Evolutionary conservation across 2,888 invertebrate species (phyloP).

Genomic region (Taphrorychus bicolor): DNA sequence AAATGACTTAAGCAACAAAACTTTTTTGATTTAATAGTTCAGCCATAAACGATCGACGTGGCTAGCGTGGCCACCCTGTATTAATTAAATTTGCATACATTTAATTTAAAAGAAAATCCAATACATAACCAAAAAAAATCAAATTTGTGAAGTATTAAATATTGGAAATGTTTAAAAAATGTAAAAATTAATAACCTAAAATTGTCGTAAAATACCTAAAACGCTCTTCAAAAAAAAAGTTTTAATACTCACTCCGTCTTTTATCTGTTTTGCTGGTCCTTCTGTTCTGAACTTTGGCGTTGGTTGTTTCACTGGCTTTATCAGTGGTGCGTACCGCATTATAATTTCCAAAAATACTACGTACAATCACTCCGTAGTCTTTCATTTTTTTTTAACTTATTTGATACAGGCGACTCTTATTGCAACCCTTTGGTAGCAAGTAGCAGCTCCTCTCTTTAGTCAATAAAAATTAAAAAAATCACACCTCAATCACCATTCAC

Average conservation of each 20-base stretch:
- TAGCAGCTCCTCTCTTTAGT: neutral
- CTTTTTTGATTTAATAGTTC: too few species aligned
- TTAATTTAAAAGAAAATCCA: too few species aligned
- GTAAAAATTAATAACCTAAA: too few species aligned
- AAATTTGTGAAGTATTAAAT: too few species aligned
- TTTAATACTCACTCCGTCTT: slow-evolving; percentile 26
- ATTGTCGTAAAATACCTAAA: too few species aligned
- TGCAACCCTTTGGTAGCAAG: neutral
- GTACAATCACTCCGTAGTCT: slow-evolving; percentile 51
- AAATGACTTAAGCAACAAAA: too few species aligned
- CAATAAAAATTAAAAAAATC: neutral
- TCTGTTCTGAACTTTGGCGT: neutral
- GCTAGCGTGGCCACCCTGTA: too few species aligned
- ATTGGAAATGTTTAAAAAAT: too few species aligned
- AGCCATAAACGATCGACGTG: too few species aligned
- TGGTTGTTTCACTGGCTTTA: neutral
- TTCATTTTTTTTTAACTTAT: slow-evolving; percentile 49
- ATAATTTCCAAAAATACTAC: slow-evolving; percentile 50
- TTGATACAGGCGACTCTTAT: neutral
- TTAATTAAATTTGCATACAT: too few species aligned
- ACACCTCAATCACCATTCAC: neutral
- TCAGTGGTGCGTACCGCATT: slow-evolving; percentile 49
- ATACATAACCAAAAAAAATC: too few species aligned
- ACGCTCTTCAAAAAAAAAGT: too few species aligned
- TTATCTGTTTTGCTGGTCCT: neutral